Evolutionary conservation across 2,113 vertebrate genomes (phyloP), one percentile per base, ranked within the genome.

Genomic region (Oenanthe melanoleuca): DNA sequence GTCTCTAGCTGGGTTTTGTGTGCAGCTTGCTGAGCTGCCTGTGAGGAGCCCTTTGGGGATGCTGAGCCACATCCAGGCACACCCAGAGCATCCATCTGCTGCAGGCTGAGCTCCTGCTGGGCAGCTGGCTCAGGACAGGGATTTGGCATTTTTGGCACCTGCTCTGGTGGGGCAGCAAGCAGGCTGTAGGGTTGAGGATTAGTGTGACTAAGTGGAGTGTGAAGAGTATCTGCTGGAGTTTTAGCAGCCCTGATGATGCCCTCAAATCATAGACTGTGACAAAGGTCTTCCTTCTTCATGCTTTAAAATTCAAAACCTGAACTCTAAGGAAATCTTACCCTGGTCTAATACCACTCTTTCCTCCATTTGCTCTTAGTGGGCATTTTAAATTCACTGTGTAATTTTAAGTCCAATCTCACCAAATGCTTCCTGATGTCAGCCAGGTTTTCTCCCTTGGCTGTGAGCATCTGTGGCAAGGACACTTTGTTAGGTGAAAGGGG

Each of bases 41-140:
- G 52, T 0, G 0, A 1, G 0, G 33, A 33, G 40, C 42, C 15
- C 34, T 64, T 38, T 1, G 7, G 4, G 63, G 71, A 2, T 66
- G 79, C 44, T 26, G 70, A n/a, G 50, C 37, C 0, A 2, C 37
- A 23, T 31, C 31, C n/a, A 3, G 56, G 60, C 9, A 8, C 0
- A 4, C 26, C 61, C n/a, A 42, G 60, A 77, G 25, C 29, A 22
- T 38, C 37, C 0, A 0, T 19, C 23, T 8, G 4, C 1, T 0
- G 31, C 1, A 1, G 23, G 31, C 50, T 83, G 55, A 73, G 37
- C 64, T 42, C 0, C 0, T 26, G 29, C 44, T 0, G 8, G 37
- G 25, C 66, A 49, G 50, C 70, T 67, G 55, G 8, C 19, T 6
- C 0, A 0, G 72, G n/a, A 42, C 3, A 24, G 55, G 42, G 29